Evolutionary conservation across 2,113 vertebrate genomes (phyloP), one percentile per base, ranked within the genome.

Genomic region (Raja brachyura): DNA sequence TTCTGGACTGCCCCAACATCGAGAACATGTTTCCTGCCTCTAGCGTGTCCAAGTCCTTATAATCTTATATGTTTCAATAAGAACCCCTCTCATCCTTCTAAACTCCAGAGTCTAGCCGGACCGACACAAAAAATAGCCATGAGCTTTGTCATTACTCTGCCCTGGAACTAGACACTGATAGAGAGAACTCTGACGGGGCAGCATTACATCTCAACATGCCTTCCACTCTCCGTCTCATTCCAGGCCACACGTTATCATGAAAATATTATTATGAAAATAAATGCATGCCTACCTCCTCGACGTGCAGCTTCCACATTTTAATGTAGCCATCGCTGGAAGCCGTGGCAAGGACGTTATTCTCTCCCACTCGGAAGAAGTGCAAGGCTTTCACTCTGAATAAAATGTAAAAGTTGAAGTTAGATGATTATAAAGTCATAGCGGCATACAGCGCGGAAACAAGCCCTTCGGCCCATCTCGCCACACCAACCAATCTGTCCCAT

Each of bases 261-360:
- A n/a, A n/a, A n/a, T n/a, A n/a, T n/a, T n/a, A n/a, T 73, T 2
- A 90, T 39, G 33, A 66, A 33, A 90, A 6, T 3, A 85, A n/a
- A 78, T 54, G 66, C 74, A 0, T 93, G 73, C 96, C 31, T 83
- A 96, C 98, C 97, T 98, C 96, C 86, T 97, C 95, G 54, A 97
- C 94, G 90, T 96, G 93, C 48, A 99, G 94, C 81, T 96, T 97
- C 98, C 98, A 99, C 95, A 98, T 95, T 96, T 98, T 99, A 96
- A 99, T 97, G 94, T 97, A 98, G 74, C 99, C 98, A 18, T 99
- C 99, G 73, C 97, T 99, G 2, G 98, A 99, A 18, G 98, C 98
- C 4, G 98, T 98, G 94, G 98, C 97, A 93, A 99, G 39, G 93
- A 99, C 92, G 39, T 95, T 96, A 94, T 95, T 94, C 93, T 97